Evolutionary conservation across 2,113 vertebrate genomes (phyloP), one percentile per base, ranked within the genome.

Genomic region (Chrysemys picta): DNA sequence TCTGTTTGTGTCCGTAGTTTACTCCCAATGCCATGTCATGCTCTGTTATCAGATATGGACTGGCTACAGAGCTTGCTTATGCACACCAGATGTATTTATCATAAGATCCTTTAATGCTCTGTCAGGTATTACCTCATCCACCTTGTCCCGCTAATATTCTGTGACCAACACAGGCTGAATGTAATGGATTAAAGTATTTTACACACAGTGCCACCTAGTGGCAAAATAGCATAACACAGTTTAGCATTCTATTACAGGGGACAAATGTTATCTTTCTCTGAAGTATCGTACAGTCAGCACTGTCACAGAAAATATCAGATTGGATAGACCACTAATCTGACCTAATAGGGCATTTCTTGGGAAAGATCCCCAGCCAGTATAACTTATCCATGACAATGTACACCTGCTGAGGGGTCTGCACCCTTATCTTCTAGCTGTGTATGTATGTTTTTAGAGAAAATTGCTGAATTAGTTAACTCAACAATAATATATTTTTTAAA

Each of bases 371-470:
- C 89, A 38, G 65, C n/a, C 19, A 38, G 19, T 72, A 9, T 72
- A 72, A 72, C 19, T 38, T 72, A 22, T 72, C n/a, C 65, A 72
- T 72, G 22, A 78, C 3, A 2, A 82, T 65, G 62, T n/a, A 65
- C 21, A 13, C 82, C 84, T 84, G 52, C 57, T 42, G 1, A 88
- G 47, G 45, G 57, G n/a, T 72, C 31, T 17, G 13, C 53, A 5
- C 22, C 42, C 2, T 6, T 89, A 76, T 16, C 9, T 84, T 35
- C 78, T 83, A 91, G 45, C 75, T 65, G 17, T 92, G 81, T 1
- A 3, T 93, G 57, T 89, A 82, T 91, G 50, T 89, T 93, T 95
- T 93, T 84, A 83, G 89, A 80, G 50, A 42, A 88, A 94, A 91
- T 93, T 95, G 79, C 24, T 87, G 47, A 85, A 92, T 95, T 91